These are phyloP conservation scores for Cheilosia urbana DNA, from an alignment of 2,888 invertebrate species.

Conservation along the genomic window DNA sequence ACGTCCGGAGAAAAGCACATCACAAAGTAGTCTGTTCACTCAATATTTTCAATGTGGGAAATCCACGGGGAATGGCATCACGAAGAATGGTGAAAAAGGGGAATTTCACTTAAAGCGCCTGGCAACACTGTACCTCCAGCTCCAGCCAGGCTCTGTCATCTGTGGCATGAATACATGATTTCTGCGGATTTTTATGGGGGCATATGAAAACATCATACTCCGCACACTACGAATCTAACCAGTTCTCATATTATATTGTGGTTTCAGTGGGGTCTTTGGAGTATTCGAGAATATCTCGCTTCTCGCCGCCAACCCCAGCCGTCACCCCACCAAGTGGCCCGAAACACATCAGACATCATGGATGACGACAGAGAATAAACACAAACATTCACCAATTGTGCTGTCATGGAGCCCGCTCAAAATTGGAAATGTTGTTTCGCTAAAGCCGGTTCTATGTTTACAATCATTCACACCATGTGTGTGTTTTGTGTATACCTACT, in stretches of 20 bases:
- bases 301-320: constrained; percentile 10
- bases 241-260: constrained; percentile 7
- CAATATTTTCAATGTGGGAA: too few species aligned
- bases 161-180: constrained; percentile 36
- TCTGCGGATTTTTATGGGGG: constrained; percentile 9
- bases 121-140: too few species aligned
- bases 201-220: not conserved
- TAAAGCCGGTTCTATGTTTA: constrained; percentile 57
- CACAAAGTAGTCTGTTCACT: too few species aligned
- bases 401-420: constrained; percentile 41
- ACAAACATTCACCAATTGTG: constrained; percentile 53
- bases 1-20: too few species aligned
- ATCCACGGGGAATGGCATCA: too few species aligned
- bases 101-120: too few species aligned
- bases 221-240: constrained; percentile 7
- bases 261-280: not conserved
- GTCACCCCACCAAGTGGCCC: constrained; percentile 19
- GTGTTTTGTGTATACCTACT: too few species aligned
- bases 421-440: constrained; percentile 60
- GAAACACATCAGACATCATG: constrained; percentile 4
- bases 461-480: constrained; percentile 9
- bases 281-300: not conserved
- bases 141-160: constrained; percentile 1
- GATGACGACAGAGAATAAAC: constrained; percentile 43
- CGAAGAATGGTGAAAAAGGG: too few species aligned